These are phyloP conservation scores for Tachycineta bicolor DNA, from an alignment of 2,113 vertebrate genomes.

Conservation along the genomic window DNA sequence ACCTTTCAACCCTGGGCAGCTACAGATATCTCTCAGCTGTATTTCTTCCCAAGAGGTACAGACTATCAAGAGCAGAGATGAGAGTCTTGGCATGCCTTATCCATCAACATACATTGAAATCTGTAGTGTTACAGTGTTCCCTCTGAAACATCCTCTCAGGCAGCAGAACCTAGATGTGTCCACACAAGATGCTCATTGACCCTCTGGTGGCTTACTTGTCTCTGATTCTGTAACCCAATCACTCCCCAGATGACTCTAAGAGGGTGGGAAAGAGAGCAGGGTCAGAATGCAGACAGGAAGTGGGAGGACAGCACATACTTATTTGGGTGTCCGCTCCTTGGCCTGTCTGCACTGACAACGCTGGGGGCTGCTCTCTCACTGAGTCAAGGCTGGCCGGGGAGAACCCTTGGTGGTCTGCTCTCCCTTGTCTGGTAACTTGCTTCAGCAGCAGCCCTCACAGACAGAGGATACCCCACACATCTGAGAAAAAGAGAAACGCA, in stretches of 20 bases:
- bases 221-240: slow-evolving; percentile 31
- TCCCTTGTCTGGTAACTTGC: not conserved
- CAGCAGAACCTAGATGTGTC: not conserved
- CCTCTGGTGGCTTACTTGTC: not conserved
- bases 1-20: not conserved
- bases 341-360: slow-evolving; percentile 22
- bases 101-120: not conserved
- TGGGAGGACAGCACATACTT: not conserved
- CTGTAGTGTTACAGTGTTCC: not conserved
- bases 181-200: not conserved
- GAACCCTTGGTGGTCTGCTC: slow-evolving; percentile 41
- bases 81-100: not conserved
- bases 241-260: not conserved
- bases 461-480: not conserved
- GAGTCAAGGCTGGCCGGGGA: not conserved
- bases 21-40: not conserved
- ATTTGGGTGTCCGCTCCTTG: slow-evolving; percentile 33
- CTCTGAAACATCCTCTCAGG: not conserved
- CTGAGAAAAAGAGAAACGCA: not conserved
- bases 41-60: not conserved
- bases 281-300: slow-evolving; percentile 45
- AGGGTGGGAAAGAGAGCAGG: slow-evolving; percentile 50
- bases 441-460: slow-evolving; percentile 4
- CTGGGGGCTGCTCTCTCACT: not conserved
- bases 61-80: not conserved